Evolutionary conservation across 2,797 vertebrate genomes (phyloP).

Genomic region (Emys orbicularis): DNA sequence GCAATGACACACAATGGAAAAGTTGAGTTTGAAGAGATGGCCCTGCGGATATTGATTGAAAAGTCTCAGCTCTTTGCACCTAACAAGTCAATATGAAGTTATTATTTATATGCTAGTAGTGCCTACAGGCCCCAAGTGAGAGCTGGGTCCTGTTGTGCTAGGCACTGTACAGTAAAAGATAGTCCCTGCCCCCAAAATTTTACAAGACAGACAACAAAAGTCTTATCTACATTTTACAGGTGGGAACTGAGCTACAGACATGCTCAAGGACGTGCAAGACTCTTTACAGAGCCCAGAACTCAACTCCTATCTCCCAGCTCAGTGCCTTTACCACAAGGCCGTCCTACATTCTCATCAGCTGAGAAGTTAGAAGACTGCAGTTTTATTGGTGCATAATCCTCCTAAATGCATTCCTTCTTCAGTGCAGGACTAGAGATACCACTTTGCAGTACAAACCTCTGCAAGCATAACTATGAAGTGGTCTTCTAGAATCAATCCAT

Average conservation of each 20-base stretch:
- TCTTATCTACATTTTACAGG: neutral
- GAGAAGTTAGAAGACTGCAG: neutral
- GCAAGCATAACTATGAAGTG: neutral
- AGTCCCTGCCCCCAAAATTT: neutral
- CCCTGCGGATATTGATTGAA: constrained; percentile 12
- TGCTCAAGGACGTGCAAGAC: neutral
- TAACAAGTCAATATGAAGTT: neutral
- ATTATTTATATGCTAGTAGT: neutral
- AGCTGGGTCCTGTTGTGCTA: neutral
- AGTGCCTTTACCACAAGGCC: accelerated
- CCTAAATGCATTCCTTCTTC: neutral
- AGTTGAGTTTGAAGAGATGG: constrained; percentile 26
- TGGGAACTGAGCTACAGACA: accelerated
- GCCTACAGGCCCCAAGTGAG: neutral
- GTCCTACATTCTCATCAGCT: neutral
- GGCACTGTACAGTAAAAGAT: neutral
- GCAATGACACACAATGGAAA: constrained; percentile 47
- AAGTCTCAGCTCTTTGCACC: neutral
- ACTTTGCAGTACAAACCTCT: neutral
- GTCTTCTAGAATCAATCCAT: constrained; percentile 8
- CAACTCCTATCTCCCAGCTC: neutral
- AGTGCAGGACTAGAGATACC: neutral
- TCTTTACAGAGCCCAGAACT: neutral
- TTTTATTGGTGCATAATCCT: neutral
- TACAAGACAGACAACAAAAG: neutral